Percentiles rank a stretch among this genome's conserved stretches.
These are phyloP conservation scores for Helicolenus hilgendorfi DNA, from an alignment of 2,797 vertebrate genomes.

Conservation along the genomic window DNA sequence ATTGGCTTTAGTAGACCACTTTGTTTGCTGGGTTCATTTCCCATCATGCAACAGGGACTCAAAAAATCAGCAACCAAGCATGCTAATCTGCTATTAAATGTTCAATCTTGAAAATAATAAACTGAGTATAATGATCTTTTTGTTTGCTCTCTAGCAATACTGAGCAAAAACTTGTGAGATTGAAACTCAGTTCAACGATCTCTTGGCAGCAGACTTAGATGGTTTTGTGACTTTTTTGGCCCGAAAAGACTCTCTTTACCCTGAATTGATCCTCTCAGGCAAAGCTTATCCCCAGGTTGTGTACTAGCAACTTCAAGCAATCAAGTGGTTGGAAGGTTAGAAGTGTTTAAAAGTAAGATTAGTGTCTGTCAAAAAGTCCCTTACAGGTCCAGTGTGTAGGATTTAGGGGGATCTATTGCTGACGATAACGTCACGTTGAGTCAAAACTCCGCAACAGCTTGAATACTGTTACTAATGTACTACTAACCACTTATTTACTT, in stretches of 20 bases:
- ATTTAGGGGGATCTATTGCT: neutral
- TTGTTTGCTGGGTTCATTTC: neutral
- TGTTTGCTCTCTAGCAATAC: conserved; percentile 10
- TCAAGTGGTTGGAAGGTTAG: neutral
- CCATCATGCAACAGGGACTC: neutral
- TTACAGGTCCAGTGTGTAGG: neutral
- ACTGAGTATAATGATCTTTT: conserved; percentile 1
- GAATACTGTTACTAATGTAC: no score
- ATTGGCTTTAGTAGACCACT: neutral
- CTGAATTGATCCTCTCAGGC: neutral
- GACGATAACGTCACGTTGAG: no score
- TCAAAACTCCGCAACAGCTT: no score
- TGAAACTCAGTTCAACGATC: conserved; percentile 1
- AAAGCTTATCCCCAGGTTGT: neutral
- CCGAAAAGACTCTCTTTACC: neutral
- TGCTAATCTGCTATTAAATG: neutral
- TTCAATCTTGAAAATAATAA: neutral
- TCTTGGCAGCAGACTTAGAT: conserved; percentile 6
- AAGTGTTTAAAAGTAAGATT: neutral
- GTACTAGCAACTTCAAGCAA: neutral
- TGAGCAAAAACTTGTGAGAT: conserved; percentile 2
- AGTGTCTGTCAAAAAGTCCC: neutral
- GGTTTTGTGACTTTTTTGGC: conserved; percentile 5
- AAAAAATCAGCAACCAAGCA: neutral
- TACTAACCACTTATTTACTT: no score